These are phyloP conservation scores for Harlomillsia oculata DNA, from an alignment of 1,140 invertebrate genomes.

Conservation along the genomic window DNA sequence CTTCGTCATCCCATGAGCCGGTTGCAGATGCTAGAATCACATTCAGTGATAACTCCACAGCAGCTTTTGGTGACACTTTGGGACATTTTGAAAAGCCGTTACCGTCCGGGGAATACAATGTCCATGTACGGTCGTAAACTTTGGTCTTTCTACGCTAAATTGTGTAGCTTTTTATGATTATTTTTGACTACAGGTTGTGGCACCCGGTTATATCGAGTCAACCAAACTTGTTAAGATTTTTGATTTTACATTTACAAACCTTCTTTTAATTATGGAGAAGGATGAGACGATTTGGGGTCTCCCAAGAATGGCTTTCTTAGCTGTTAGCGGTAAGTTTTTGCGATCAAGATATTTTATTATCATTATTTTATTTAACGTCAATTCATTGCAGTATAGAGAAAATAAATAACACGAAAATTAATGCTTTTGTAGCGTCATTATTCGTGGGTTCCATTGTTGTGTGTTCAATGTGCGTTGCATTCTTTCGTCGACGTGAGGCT, in stretches of 20 bases:
- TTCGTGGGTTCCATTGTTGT: constrained; percentile 19
- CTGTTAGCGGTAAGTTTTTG: constrained; percentile 51
- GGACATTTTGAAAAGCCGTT: constrained; percentile 52
- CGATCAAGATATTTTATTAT: not conserved
- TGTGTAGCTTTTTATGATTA: not conserved
- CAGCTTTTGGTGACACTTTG: constrained; percentile 42
- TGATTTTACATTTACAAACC: constrained; percentile 41
- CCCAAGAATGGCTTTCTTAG: constrained; percentile 60
- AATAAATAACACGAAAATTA: not conserved
- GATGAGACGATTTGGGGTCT: constrained; percentile 60
- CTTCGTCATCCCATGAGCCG: constrained; percentile 46
- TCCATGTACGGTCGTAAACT: constrained; percentile 41
- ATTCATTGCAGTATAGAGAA: not conserved
- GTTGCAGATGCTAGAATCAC: constrained; percentile 48
- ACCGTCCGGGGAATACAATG: constrained; percentile 46
- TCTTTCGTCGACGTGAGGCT: constrained; percentile 13
- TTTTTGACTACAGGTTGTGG: not conserved
- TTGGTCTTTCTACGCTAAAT: not conserved
- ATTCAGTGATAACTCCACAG: constrained; percentile 43
- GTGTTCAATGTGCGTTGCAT: constrained; percentile 22
- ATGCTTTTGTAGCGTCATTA: constrained; percentile 19
- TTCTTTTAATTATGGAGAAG: constrained; percentile 55
- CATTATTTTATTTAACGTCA: not conserved
- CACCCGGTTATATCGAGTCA: constrained; percentile 44
- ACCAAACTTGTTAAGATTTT: constrained; percentile 47